Evolutionary conservation across 2,797 vertebrate genomes (phyloP), one percentile per base, ranked within the genome.

Genomic region (Trachurus trachurus): DNA sequence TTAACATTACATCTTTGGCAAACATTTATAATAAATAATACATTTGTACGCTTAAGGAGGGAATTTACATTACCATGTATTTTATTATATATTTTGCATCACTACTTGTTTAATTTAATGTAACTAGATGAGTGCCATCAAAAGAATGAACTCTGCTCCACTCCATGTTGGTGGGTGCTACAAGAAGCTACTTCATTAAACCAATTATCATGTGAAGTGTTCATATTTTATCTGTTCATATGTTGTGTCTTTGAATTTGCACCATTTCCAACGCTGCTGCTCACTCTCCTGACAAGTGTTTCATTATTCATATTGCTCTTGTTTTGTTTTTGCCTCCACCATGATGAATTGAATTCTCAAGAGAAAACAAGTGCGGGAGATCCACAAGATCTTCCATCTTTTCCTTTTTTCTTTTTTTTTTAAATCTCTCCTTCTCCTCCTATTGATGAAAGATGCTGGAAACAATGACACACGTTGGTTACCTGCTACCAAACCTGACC

Each of bases 241-340:
- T 74, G 59, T 69, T 64, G 74, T 61, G 54, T 60, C 74, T 90
- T 88, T 89, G 82, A 83, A 83, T 90, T 73, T 74, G 85, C 73
- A 80, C 83, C 65, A 75, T 81, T 86, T 87, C 64, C 76, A 85
- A 74, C 75, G 54, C 77, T 19, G 59, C 75, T 42, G 68, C 83
- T 84, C 75, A 37, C 66, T 80, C 86, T 83, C 79, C 75, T 88
- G 88, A 92, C 88, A 89, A 80, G 69, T 74, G 64, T 88, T 94
- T 94, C 87, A 93, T 94, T 93, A 95, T 94, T 94, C 89, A 93
- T 87, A 83, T 67, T 58, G 59, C 87, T 86, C 87, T 93, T 92
- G 87, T 89, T 82, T 87, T 91, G 67, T 68, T 86, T 66, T 81
- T 86, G 66, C 84, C 76, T 89, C 75, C 88, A 87, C 88, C 85